Evolutionary conservation across 2,888 invertebrate genomes (phyloP).

Genomic region (Zeuzera pyrina): DNA sequence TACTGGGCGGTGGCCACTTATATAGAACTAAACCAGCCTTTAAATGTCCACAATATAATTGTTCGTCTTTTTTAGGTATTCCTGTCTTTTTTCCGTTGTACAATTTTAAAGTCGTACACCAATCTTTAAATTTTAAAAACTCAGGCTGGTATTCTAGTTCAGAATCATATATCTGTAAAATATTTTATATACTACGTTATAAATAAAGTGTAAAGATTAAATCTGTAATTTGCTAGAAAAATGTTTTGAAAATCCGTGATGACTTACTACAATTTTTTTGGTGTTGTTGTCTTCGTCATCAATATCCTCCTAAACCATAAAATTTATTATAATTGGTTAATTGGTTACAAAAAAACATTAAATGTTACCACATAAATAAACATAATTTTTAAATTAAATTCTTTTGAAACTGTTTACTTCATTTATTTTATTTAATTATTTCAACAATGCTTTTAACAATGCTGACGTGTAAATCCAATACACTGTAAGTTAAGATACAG

Average conservation of each 20-base stretch:
- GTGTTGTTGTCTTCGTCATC: no score
- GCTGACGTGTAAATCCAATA: no score
- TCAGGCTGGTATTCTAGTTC: constrained; percentile 80
- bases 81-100: constrained; percentile 71
- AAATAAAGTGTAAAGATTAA: neutral
- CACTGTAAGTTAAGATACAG: no score
- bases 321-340: no score
- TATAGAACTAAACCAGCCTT: constrained; percentile 72
- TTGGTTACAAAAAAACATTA: no score
- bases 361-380: no score
- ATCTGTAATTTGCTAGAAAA: neutral
- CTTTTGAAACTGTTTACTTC: no score
- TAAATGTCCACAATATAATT: constrained; percentile 36
- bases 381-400: no score
- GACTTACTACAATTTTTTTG: no score
- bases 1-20: constrained; percentile 76
- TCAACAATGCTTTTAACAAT: no score
- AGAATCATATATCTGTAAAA: constrained; percentile 68
- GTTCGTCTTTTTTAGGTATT: constrained; percentile 53
- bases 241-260: neutral
- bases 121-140: constrained; percentile 78
- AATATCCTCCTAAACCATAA: no score
- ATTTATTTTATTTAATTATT: no score
- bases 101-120: constrained; percentile 75
- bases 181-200: neutral